Evolutionary conservation across 2,888 invertebrate genomes (phyloP).

Genomic region (Griposia aprilina): DNA sequence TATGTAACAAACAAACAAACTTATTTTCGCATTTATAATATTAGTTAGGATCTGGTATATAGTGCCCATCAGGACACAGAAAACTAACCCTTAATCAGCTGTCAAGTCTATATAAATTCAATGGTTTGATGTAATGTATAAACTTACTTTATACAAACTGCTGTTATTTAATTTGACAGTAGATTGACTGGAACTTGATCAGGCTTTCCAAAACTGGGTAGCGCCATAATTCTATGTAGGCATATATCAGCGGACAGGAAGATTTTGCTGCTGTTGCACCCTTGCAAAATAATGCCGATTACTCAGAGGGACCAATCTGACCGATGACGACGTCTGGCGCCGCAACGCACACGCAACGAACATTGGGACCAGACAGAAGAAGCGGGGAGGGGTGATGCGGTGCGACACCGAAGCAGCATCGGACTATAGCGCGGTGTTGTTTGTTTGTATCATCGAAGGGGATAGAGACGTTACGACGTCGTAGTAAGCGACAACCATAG

Average conservation of each 20-base stretch:
- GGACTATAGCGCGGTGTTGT: not conserved
- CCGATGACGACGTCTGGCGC: not conserved
- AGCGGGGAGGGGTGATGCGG: not conserved
- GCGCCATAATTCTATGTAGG: not conserved
- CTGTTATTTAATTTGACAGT: not conserved
- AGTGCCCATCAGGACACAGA: not conserved
- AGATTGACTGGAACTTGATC: not conserved
- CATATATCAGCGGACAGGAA: not conserved
- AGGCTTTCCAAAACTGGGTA: too few relatives aligned
- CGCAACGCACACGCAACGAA: not conserved
- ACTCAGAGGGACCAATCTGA: not conserved
- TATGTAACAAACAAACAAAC: too few relatives aligned
- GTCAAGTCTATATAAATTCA: not conserved
- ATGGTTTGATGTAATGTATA: too few relatives aligned
- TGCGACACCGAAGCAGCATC: too few relatives aligned
- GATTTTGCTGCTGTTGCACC: not conserved
- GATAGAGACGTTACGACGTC: not conserved
- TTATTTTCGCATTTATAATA: too few relatives aligned
- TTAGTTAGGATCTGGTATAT: not conserved
- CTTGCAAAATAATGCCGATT: not conserved
- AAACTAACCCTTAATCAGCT: not conserved
- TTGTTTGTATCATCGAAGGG: not conserved
- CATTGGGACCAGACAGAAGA: not conserved
- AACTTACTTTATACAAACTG: not conserved
- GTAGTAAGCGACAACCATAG: not conserved